Percentiles rank a stretch among this genome's conserved stretches.
phyloP scores from a whole-genome alignment of 2,113 vertebrate species.

The Seriola dumerili region DNA sequence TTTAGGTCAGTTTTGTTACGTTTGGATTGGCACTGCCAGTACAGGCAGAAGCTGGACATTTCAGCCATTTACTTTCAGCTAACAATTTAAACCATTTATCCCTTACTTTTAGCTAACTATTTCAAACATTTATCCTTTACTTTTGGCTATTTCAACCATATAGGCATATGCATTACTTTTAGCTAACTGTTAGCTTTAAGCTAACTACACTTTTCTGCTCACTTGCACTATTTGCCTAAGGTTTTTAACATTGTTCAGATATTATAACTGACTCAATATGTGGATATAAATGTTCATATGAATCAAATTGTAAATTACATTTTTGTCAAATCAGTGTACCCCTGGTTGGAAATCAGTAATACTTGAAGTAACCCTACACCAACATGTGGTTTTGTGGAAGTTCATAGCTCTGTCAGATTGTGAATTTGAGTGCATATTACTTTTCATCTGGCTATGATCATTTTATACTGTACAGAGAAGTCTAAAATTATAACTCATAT shows the following conservation, averaged over 20 bases:
- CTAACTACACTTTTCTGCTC: no score
- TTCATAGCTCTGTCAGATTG: neutral
- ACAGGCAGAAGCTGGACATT: neutral
- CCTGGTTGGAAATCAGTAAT: neutral
- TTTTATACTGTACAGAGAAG: neutral
- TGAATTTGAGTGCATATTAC: neutral
- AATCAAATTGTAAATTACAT: neutral
- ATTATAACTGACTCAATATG: neutral
- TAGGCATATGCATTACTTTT: neutral
- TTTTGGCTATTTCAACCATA: neutral
- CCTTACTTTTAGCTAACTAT: neutral
- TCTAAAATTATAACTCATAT: conserved; percentile 18
- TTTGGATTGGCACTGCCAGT: neutral
- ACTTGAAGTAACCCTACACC: neutral
- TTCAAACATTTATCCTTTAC: neutral
- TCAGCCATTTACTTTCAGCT: neutral
- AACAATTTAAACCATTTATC: neutral
- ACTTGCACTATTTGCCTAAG: no score
- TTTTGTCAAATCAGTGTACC: neutral
- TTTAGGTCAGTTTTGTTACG: neutral
- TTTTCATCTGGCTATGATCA: neutral
- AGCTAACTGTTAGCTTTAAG: no score
- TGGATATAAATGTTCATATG: neutral
- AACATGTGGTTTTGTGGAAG: neutral
- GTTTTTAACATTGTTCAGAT: neutral